Evolutionary conservation across 2,113 vertebrate species (phyloP), one percentile per base, ranked within the genome.

Genomic region (Turnix velox): DNA sequence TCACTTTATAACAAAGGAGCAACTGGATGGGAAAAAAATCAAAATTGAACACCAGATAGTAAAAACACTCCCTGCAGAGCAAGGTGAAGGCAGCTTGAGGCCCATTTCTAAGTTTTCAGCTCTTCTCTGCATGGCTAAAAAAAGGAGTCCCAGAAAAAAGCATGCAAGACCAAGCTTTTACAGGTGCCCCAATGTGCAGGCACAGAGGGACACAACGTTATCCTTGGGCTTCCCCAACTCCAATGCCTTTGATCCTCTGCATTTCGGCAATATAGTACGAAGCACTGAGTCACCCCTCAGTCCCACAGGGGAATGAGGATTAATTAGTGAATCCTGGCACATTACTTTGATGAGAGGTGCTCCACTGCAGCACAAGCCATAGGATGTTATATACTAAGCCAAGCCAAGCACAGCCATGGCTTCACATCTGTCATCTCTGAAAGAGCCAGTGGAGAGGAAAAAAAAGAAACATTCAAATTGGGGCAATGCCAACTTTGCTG

Each of bases 151-250:
- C 37, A 59, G 55, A 63, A 48, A 45, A 19, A 81, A 52, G 18
- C 0, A 5, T 0, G 1, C 8, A 24, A 82, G 33, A 30, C 15
- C 1, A 1, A 81, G 25, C 7, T 18, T 65, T 78, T 35, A 45
- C 23, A 52, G 46, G 62, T 72, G 48, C 9, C 39, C 39, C 12
- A 0, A 37, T 13, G 15, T 24, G 35, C 19, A 4, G 24, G 67
- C 67, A 61, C 35, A 43, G 66, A 59, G 49, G 3, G 10, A 69
- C 51, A 43, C 25, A 19, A 20, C 1, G 1, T 65, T 84, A 25
- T 55, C 55, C 76, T 67, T 84, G 48, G 84, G 59, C 74, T 96
- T 87, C 65, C 52, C 46, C 43, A 73, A 30, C 63, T 80, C 69
- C 46, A 71, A 0, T 22, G 31, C 37, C 46, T 92, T 86, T 92